phyloP scores from a whole-genome alignment of 2,797 vertebrate species.

The Sebastes matsubarae region DNA sequence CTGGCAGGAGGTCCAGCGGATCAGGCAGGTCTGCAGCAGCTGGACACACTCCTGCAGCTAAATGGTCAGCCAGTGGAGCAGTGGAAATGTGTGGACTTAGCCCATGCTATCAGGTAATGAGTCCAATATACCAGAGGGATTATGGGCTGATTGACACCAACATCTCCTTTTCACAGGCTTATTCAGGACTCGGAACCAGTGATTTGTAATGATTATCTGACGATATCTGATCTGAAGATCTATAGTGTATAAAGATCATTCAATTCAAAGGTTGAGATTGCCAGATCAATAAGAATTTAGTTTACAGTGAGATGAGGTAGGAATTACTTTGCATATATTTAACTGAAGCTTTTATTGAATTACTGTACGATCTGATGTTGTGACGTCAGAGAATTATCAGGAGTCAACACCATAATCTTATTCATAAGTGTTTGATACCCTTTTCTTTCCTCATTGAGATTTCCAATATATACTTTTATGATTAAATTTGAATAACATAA shows the following conservation, averaged over 20 bases:
- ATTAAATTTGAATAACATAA: not conserved
- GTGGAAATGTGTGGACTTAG: conserved; percentile 96
- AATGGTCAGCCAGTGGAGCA: conserved; percentile 93
- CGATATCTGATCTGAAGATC: no score
- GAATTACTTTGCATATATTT: not conserved
- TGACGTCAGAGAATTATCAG: conserved; percentile 9
- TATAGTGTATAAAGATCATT: not conserved
- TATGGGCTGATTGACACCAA: not conserved
- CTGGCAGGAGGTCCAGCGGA: conserved; percentile 91
- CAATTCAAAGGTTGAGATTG: not conserved
- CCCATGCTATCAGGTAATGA: conserved; percentile 91
- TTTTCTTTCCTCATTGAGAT: not conserved
- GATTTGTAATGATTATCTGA: not conserved
- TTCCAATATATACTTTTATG: not conserved
- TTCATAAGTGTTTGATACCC: not conserved
- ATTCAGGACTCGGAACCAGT: not conserved
- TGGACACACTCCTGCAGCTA: conserved; percentile 92
- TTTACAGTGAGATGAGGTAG: not conserved
- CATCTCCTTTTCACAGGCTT: not conserved
- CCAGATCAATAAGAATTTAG: not conserved
- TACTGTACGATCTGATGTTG: not conserved
- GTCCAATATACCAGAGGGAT: not conserved
- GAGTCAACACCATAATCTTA: not conserved
- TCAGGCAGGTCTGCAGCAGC: conserved; percentile 90
- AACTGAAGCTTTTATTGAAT: not conserved